Evolutionary conservation across 1,140 invertebrate species (phyloP), one percentile per base, ranked within the genome.

Genomic region (Bombus ignitus): DNA sequence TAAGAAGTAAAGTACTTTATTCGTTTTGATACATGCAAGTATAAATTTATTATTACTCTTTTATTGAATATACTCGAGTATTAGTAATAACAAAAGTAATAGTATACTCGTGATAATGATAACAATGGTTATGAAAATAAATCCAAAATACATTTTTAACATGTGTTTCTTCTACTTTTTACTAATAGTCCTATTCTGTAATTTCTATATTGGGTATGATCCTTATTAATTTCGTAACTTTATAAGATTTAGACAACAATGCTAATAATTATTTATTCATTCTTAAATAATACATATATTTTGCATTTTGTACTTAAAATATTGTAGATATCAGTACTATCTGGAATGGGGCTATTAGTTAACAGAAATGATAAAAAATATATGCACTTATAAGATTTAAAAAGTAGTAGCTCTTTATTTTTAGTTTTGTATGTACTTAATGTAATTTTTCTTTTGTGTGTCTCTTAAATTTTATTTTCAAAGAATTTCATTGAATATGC

Each of bases 131-230:
- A 15, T 71, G n/a, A 87, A 62, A 83, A 89, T 68, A 89, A 83
- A 87, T 81, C 62, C 68, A 72, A 78, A 79, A 68, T 89, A 42
- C 39, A 82, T 77, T 89, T 89, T 89, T 89, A 82, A 87, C 42
- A 81, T 84, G 37, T 25, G 68, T 78, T 87, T 83, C 66, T 57
- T 75, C 44, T 84, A 71, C 70, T 83, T 53, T 84, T 74, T 65
- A 81, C 42, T 83, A 78, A 66, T 87, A 84, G 81, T 85, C 81
- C 78, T 89, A 72, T 89, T 90, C 62, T 89, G 80, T 42, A 37
- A 18, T 70, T 25, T 37, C 35, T 13, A 35, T 59, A 28, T 68
- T 47, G 28, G 74, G 39, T 47, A 73, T 70, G 70, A 57, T 81
- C 32, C 25, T 32, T 32, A 53, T 53, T 53, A 78, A 79, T n/a